Evolutionary conservation across 2,113 vertebrate species (phyloP).

Genomic region (Danionella cerebrum): DNA sequence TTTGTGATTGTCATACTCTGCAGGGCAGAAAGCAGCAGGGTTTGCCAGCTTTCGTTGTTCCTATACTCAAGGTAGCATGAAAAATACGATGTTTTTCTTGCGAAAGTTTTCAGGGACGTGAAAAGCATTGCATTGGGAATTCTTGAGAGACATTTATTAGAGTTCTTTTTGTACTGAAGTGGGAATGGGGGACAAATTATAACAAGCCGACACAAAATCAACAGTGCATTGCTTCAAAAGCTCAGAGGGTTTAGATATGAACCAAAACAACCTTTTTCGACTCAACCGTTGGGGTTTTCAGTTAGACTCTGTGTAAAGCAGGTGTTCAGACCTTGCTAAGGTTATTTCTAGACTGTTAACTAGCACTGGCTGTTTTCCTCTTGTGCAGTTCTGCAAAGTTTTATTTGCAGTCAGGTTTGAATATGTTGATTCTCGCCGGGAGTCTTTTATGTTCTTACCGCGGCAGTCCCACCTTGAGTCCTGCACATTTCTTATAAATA

Average conservation of each 20-base stretch:
- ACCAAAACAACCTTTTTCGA: slow-evolving; percentile 38
- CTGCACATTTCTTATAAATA: slow-evolving; percentile 57
- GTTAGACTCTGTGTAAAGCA: slow-evolving; percentile 28
- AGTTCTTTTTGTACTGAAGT: slow-evolving; percentile 2
- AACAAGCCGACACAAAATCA: slow-evolving; percentile 20
- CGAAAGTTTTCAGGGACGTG: slow-evolving; percentile 47
- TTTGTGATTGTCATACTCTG: slow-evolving; percentile 44
- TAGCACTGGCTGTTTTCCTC: slow-evolving; percentile 44
- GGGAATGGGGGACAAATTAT: slow-evolving; percentile 22
- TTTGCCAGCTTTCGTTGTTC: slow-evolving; percentile 26
- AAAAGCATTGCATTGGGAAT: slow-evolving; percentile 44
- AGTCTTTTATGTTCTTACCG: slow-evolving; percentile 58
- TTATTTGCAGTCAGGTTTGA: slow-evolving; percentile 68
- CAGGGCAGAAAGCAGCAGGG: slow-evolving; percentile 45
- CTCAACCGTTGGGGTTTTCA: slow-evolving; percentile 40
- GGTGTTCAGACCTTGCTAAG: slow-evolving; percentile 34
- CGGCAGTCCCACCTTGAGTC: slow-evolving; percentile 53
- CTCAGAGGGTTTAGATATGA: slow-evolving; percentile 32
- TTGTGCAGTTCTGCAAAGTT: slow-evolving; percentile 66
- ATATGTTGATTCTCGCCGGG: slow-evolving; percentile 58
- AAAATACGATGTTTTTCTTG: slow-evolving; percentile 46
- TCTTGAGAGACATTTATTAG: slow-evolving; percentile 43
- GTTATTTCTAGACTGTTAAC: slow-evolving; percentile 56
- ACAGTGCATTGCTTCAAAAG: slow-evolving; percentile 41
- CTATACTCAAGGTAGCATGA: slow-evolving; percentile 47